phyloP scores from a whole-genome alignment of 2,113 vertebrate genomes.

The Entomyzon cyanotis region DNA sequence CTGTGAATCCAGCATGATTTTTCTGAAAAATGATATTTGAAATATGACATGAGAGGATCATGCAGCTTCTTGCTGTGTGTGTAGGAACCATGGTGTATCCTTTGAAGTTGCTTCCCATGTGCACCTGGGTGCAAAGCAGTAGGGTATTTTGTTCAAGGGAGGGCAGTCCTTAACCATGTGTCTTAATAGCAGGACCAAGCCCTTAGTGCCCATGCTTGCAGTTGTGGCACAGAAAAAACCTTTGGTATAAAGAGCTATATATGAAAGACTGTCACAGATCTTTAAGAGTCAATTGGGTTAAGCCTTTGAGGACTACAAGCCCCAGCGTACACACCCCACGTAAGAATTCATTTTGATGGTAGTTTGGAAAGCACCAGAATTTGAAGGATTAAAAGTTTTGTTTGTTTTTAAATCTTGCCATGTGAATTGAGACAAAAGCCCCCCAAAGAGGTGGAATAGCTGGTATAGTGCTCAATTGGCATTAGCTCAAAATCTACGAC shows the following conservation, averaged over 20 bases:
- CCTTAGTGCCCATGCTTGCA: neutral
- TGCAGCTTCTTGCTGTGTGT: neutral
- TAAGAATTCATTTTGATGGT: neutral
- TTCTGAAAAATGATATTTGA: neutral
- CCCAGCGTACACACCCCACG: neutral
- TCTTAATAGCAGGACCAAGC: slow-evolving; percentile 23
- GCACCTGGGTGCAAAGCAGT: slow-evolving; percentile 5
- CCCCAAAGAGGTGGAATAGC: neutral
- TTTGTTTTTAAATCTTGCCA: neutral
- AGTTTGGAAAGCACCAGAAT: neutral
- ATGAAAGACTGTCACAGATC: slow-evolving; percentile 9
- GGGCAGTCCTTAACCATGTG: neutral
- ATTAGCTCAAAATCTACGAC: neutral
- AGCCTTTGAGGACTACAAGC: neutral
- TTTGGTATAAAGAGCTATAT: slow-evolving; percentile 26
- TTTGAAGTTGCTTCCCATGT: slow-evolving; percentile 14
- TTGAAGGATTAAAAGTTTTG: neutral
- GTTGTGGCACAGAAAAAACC: neutral
- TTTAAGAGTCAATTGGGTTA: slow-evolving; percentile 35
- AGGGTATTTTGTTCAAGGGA: neutral
- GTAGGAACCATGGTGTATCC: neutral
- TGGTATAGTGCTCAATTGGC: neutral
- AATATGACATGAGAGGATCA: neutral
- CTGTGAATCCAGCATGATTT: neutral
- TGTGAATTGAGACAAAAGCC: neutral